Evolutionary conservation across 2,888 invertebrate genomes (phyloP), one percentile per base, ranked within the genome.

Genomic region (Junonia oenone): DNA sequence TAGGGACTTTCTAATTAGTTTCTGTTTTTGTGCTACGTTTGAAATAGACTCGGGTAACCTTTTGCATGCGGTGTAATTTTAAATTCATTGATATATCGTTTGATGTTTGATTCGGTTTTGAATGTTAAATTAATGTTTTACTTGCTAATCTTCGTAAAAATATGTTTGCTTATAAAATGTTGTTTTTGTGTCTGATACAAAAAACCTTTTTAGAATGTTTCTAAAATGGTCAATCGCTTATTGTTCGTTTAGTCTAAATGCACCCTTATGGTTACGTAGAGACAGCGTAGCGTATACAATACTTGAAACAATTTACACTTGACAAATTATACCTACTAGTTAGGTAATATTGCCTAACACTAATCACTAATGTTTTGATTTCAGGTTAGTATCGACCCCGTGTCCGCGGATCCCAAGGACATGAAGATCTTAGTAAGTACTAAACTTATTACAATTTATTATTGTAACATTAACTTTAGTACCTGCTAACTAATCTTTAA

Each of bases 381-480:
- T 77, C 51, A 90, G 90, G 90, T 90, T 90, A 90, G 90, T 90
- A 90, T 90, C 83, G 84, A 89, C 85, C 68, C 85, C 71, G 84
- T 87, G 78, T 87, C 88, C 75, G 73, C 82, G 66, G 89, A 88
- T 77, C 82, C 82, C 79, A 90, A 88, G 90, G 86, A 89, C 78
- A 90, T 90, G 90, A 90, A 90, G 73, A 90, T 90, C 69, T 89
- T 90, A 90, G 90, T 90, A 87, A 90, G 90, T 90, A 90, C 79
- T 72, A 66, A 63, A 72, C 70, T 73, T 61, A 58, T 71, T 79
- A 78, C 55, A 55, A 61, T 51, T 77, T 52, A 31, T 35, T 56
- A 51, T 27, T 46, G 53, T 38, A 54, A 54, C 37, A 58, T 46
- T 58, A 59, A 59, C 51, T 64, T 68, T 65, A 65, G 63, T 67